A percentile compares a stretch with the other conserved stretches of the same genome.
These are phyloP conservation scores for Bovichtus variegatus DNA, from an alignment of 2,797 vertebrate genomes.

Conservation along the genomic window DNA sequence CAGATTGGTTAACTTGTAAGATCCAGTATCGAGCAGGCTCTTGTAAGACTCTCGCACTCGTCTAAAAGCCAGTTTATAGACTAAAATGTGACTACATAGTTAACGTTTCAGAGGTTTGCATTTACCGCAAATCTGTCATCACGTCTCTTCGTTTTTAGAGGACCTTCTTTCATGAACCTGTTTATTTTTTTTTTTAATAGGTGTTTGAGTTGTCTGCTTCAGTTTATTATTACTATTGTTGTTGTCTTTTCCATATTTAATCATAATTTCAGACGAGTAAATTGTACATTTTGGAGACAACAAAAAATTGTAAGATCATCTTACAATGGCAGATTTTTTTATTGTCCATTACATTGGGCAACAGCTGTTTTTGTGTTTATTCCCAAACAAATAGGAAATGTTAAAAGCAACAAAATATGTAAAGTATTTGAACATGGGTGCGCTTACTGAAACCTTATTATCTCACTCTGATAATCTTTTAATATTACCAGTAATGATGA, in stretches of 20 bases:
- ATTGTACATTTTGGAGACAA: background rate
- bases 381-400: background rate
- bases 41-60: background rate
- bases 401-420: background rate
- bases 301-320: no score
- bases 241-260: background rate
- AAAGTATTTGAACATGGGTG: background rate
- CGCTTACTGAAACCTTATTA: background rate
- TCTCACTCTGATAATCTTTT: background rate
- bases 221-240: no score
- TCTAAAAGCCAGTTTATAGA: background rate
- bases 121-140: background rate
- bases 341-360: background rate
- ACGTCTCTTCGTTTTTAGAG: background rate
- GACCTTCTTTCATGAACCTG: background rate
- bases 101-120: background rate
- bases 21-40: background rate
- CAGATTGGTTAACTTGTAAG: background rate
- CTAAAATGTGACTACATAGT: background rate
- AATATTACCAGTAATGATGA: background rate
- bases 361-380: background rate
- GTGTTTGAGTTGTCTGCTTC: background rate
- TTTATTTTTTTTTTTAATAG: background rate
- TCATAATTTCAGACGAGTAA: background rate
- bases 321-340: background rate